These are phyloP conservation scores for Pseudotriccus pelzelni DNA, from an alignment of 2,797 vertebrate species.

Conservation along the genomic window DNA sequence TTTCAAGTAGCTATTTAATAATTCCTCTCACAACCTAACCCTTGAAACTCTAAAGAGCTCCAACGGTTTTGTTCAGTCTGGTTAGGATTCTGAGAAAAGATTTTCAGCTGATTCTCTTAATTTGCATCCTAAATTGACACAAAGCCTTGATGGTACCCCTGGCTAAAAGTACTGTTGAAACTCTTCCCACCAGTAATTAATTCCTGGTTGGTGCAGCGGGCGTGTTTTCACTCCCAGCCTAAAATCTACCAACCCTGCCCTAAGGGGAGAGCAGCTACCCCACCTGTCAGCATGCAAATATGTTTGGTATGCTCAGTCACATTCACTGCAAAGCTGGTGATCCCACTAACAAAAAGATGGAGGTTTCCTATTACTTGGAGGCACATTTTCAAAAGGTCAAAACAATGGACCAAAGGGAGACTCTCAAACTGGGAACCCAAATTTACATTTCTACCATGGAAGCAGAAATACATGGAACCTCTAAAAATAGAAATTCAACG, in stretches of 20 bases:
- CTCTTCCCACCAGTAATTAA: neutral
- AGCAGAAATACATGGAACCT: neutral
- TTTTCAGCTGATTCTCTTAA: neutral
- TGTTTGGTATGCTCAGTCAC: conserved; percentile 47
- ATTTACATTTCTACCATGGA: neutral
- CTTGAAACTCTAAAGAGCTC: neutral
- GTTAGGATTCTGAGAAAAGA: neutral
- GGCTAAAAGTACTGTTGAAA: neutral
- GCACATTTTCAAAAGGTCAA: neutral
- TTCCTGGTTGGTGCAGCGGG: neutral
- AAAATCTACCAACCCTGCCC: conserved; percentile 8
- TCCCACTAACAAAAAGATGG: neutral
- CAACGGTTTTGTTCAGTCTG: neutral
- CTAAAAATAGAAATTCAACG: neutral
- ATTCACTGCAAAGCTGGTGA: neutral
- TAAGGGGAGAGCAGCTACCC: neutral
- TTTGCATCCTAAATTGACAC: neutral
- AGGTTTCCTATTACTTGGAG: neutral
- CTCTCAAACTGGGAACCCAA: neutral
- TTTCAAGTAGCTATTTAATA: neutral
- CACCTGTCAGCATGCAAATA: conserved; percentile 36
- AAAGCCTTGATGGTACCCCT: neutral
- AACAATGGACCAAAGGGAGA: neutral
- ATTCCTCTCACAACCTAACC: neutral
- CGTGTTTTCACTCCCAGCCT: neutral